A percentile compares a stretch with the other conserved stretches of the same genome.
Conservation (phyloP, 2,797 vertebrate genomes). For the Rhinophrynus dorsalis region DNA sequence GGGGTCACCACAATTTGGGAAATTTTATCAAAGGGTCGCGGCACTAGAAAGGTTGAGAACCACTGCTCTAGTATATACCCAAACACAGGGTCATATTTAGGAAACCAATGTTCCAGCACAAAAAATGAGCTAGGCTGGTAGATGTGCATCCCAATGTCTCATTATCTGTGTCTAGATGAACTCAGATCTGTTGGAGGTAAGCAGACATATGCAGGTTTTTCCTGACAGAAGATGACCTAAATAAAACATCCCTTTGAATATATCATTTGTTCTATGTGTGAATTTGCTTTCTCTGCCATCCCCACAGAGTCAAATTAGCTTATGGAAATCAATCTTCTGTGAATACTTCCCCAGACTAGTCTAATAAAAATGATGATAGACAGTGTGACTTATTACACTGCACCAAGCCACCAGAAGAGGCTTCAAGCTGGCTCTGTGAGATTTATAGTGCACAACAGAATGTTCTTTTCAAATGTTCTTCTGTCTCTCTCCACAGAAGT, state of each 20-base stretch:
- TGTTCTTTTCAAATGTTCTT: too few relatives aligned
- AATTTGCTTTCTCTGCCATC: constrained; percentile 7
- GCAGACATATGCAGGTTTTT: constrained; percentile 19
- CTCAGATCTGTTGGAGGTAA: constrained; percentile 5
- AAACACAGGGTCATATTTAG: too few relatives aligned
- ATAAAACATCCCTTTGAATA: constrained; percentile 15
- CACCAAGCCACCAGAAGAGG: neutral
- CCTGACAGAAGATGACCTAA: neutral
- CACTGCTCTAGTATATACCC: too few relatives aligned
- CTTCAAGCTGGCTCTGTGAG: neutral
- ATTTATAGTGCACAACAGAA: neutral
- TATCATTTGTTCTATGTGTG: neutral
- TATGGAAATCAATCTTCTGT: constrained; percentile 26
- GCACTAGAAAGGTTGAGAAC: too few relatives aligned
- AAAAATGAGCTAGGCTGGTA: too few relatives aligned
- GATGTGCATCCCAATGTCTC: neutral
- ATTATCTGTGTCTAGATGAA: constrained; percentile 24
- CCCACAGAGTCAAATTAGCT: constrained; percentile 32
- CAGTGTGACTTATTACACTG: constrained; percentile 18
- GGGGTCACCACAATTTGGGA: too few relatives aligned
- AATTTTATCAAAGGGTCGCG: too few relatives aligned
- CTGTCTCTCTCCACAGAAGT: too few relatives aligned
- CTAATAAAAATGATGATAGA: constrained; percentile 27
- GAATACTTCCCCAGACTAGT: constrained; percentile 17
- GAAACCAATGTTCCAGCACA: too few relatives aligned